Conservation (phyloP, 2,888 invertebrate genomes). For the Callyntrura sp. region DNA sequence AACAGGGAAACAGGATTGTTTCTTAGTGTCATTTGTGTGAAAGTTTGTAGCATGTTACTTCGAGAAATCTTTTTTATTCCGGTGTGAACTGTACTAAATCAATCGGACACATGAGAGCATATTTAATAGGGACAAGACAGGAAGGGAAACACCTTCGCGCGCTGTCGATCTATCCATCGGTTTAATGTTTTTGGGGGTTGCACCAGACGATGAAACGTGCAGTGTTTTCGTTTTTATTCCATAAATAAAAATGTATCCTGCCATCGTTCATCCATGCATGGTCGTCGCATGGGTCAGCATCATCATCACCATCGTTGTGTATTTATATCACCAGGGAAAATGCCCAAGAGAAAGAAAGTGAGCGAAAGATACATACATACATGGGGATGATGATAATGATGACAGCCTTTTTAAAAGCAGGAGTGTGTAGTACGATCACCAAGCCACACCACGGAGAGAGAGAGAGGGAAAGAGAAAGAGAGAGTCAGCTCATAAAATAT, state of each 20-base stretch:
- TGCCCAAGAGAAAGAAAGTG: conserved; percentile 29
- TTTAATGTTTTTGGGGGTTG: background rate
- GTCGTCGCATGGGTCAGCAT: conserved; percentile 38
- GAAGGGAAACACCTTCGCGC: background rate
- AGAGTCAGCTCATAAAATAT: conserved; percentile 53
- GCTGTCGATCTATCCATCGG: background rate
- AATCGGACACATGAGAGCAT: conserved; percentile 1
- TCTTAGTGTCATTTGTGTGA: conserved; percentile 21
- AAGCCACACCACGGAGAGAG: conserved; percentile 20
- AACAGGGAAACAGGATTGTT: background rate
- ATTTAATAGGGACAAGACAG: background rate
- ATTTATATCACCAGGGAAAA: conserved; percentile 25
- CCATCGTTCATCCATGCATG: background rate
- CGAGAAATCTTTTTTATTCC: conserved; percentile 21
- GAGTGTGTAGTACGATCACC: conserved; percentile 34
- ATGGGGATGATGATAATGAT: conserved; percentile 7
- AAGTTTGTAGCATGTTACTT: conserved; percentile 16
- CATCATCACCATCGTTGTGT: conserved; percentile 26
- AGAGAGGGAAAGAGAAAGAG: conserved; percentile 11
- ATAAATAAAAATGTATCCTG: conserved; percentile 36
- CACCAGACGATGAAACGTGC: background rate
- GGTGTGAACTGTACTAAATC: conserved; percentile 16
- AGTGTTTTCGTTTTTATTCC: conserved; percentile 4
- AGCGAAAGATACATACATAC: background rate
- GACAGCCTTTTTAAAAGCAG: conserved; percentile 42